Evolutionary conservation across 1,140 invertebrate genomes (phyloP).

Genomic region (Aphidius gifuensis): DNA sequence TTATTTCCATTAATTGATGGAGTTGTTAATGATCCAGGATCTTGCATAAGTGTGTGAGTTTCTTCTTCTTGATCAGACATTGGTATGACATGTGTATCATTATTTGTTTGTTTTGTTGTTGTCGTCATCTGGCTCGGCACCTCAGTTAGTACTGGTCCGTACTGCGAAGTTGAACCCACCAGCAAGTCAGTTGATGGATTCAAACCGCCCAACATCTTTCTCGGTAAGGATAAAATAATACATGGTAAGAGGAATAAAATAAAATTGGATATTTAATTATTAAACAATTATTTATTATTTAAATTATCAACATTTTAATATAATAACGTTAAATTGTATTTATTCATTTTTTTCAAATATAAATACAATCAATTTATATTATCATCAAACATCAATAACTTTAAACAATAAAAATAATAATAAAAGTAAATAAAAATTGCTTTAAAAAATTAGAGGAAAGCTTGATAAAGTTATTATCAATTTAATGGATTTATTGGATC

Average conservation of each 20-base stretch:
- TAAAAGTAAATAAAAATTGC: no score
- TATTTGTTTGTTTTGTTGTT: conserved; percentile 34
- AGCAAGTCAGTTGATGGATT: conserved; percentile 57
- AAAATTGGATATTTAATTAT: no score
- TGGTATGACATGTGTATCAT: conserved; percentile 40
- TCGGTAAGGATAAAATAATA: conserved; percentile 49
- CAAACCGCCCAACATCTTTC: conserved; percentile 58
- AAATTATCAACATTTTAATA: no score
- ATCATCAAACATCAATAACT: no score
- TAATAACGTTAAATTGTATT: no score
- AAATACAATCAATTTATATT: no score
- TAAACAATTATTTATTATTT: no score
- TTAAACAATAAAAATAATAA: no score
- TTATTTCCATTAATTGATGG: conserved; percentile 32
- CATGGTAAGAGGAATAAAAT: conserved; percentile 22
- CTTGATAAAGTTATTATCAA: no score
- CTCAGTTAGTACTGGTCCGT: conserved; percentile 55
- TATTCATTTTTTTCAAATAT: no score
- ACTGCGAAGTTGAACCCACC: conserved; percentile 58
- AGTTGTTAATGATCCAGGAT: conserved; percentile 31
- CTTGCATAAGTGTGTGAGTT: conserved; percentile 51
- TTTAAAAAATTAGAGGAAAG: no score
- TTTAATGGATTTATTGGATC: no score
- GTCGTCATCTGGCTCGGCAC: conserved; percentile 43
- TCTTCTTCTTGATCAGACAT: conserved; percentile 53